Base-by-base conservation (phyloP, 2,113 vertebrate species). In the Chaetodon trifascialis region DNA sequence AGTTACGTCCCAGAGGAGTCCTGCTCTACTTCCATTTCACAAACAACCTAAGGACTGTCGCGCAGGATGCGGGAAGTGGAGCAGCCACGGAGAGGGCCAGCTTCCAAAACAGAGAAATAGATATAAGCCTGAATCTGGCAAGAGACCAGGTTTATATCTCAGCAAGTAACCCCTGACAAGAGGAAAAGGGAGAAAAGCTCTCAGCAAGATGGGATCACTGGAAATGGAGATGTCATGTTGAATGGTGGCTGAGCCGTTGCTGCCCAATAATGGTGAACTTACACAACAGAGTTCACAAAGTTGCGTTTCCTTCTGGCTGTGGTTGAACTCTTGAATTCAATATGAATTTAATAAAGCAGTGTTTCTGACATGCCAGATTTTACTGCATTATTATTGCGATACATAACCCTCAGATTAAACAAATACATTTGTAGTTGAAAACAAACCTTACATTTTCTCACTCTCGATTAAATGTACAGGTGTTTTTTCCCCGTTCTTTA, bases 1-100 rank as follows among this genome's bases (percentile, higher is more conserved):
- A 7, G 76, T 91, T 91, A 91, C 86, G 9, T 94, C 92, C 92
- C 91, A 86, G 59, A 76, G 91, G 93, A 86, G 72, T 59, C 85
- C 55, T 5, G 54, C 6, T 17, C 85, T 88, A 91, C 93, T 94
- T 90, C 85, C 82, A 92, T 94, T 93, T 94, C 92, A 92, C 92
- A 93, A 94, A 94, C 92, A 93, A 92, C 75, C 85, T 81, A 91
- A 91, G 90, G 87, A 90, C 85, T 66, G 76, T 82, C 40, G 69
- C 2, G 69, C 80, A 84, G 86, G 87, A 92, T 76, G 84, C 40
- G 75, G 91, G 86, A 92, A 93, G 91, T 84, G 71, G 74, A 82
- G 88, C 79, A 88, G 91, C 82, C 56, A 34, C 36, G 44, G 46
- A 40, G 40, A 55, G 55, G 51, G 72, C 72, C 66, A 23, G 64